Evolutionary conservation across 2,797 vertebrate species (phyloP).

Genomic region (Alfaro cultratus): DNA sequence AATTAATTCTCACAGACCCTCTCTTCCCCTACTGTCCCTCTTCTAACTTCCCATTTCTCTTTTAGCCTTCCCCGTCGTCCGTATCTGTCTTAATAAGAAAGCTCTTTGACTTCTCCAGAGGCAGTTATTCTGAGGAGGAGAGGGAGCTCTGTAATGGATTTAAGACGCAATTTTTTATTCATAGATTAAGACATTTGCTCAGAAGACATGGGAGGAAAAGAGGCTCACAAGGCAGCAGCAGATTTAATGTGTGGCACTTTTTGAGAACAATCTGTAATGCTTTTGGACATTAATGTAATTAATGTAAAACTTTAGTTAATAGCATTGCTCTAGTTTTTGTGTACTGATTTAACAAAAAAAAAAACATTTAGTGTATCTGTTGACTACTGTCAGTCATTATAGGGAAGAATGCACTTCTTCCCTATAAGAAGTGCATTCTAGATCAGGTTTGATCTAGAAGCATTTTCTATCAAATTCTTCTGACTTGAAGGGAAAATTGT

Average conservation of each 20-base stretch:
- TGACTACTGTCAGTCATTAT: not conserved
- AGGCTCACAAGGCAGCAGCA: slow-evolving; percentile 48
- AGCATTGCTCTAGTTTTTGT: not conserved
- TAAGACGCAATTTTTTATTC: slow-evolving; percentile 76
- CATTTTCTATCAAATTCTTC: not conserved
- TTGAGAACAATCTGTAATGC: slow-evolving; percentile 46
- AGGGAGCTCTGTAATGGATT: slow-evolving; percentile 71
- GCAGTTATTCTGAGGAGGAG: slow-evolving; percentile 28
- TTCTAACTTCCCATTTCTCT: slow-evolving; percentile 18
- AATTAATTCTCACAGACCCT: slow-evolving; percentile 63
- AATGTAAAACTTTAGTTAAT: not conserved
- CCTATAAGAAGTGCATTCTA: too few relatives aligned
- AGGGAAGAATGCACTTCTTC: not conserved
- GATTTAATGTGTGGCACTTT: slow-evolving; percentile 58
- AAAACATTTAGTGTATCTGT: not conserved
- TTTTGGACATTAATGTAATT: slow-evolving; percentile 39
- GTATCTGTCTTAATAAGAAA: slow-evolving; percentile 69
- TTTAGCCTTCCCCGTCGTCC: slow-evolving; percentile 3
- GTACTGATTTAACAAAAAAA: not conserved
- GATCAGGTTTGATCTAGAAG: not conserved
- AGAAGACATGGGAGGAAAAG: slow-evolving; percentile 53
- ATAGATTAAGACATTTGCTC: slow-evolving; percentile 75
- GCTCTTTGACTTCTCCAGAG: slow-evolving; percentile 61
- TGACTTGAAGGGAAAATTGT: not conserved
- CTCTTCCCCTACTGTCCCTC: slow-evolving; percentile 20